These are phyloP conservation scores for Aplochiton taeniatus DNA, from an alignment of 2,797 vertebrate genomes.

Conservation along the genomic window DNA sequence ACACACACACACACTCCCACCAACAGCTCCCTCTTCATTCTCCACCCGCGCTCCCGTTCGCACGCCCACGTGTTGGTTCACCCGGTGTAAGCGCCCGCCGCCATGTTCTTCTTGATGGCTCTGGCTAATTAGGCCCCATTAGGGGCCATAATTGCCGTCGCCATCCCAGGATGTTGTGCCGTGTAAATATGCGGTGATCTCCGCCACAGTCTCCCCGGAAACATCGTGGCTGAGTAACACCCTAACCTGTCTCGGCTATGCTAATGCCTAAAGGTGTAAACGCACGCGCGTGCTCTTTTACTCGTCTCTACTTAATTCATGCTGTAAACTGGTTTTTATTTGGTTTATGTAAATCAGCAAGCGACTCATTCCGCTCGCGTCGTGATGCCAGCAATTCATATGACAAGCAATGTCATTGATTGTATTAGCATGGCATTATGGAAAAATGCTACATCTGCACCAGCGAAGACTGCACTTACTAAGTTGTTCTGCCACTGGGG, in stretches of 20 bases:
- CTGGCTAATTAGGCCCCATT: slow-evolving; percentile 1
- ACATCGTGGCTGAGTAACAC: neutral
- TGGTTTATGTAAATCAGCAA: neutral
- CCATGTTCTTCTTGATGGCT: neutral
- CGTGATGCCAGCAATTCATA: neutral
- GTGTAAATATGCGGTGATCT: neutral
- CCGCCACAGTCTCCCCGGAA: neutral
- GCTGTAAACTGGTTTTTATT: neutral
- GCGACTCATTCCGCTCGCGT: neutral
- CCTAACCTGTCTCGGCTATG: too few relatives aligned
- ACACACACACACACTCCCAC: too few relatives aligned
- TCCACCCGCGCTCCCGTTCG: neutral
- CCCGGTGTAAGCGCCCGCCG: neutral
- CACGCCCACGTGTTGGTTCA: too few relatives aligned
- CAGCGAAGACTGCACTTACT: neutral
- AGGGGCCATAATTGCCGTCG: neutral
- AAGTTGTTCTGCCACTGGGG: neutral
- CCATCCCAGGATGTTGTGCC: neutral
- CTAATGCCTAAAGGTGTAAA: too few relatives aligned
- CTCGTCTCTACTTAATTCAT: too few relatives aligned
- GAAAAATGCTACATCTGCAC: neutral
- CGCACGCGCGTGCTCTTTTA: too few relatives aligned
- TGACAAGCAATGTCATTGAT: slow-evolving; percentile 11
- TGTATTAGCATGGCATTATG: slow-evolving; percentile 8
- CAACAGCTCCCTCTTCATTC: neutral